These are phyloP conservation scores for Notothenia rossii DNA, from an alignment of 2,113 vertebrate species.

Conservation along the genomic window DNA sequence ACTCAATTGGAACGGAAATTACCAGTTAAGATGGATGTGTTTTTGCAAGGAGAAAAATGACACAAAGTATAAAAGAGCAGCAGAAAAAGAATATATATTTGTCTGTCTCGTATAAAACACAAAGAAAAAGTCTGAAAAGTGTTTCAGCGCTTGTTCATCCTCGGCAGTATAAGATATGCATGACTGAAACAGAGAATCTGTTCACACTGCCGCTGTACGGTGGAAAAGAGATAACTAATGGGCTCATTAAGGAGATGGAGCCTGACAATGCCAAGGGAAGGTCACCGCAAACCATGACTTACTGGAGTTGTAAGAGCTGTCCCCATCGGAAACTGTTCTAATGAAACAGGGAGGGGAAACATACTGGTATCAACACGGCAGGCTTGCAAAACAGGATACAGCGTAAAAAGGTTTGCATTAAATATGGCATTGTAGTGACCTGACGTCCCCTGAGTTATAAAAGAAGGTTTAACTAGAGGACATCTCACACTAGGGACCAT, in stretches of 20 bases:
- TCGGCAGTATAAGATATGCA: slow-evolving; percentile 55
- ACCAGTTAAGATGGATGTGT: slow-evolving; percentile 28
- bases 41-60: slow-evolving; percentile 16
- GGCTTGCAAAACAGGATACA: slow-evolving; percentile 32
- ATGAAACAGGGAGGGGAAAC: slow-evolving; percentile 87
- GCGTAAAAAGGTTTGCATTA: slow-evolving; percentile 36
- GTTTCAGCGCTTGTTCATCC: slow-evolving; percentile 31
- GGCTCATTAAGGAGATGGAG: slow-evolving; percentile 73
- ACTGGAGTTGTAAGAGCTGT: slow-evolving; percentile 88
- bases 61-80: slow-evolving; percentile 5
- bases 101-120: slow-evolving; percentile 6
- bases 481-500: slow-evolving; percentile 27
- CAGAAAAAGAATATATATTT: slow-evolving; percentile 1
- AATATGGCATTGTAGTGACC: slow-evolving; percentile 23
- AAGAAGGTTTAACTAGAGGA: slow-evolving; percentile 25
- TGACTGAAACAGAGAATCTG: slow-evolving; percentile 54
- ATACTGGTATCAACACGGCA: slow-evolving; percentile 68
- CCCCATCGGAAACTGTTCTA: slow-evolving; percentile 90
- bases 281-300: slow-evolving; percentile 87
- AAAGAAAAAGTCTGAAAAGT: slow-evolving; percentile 24
- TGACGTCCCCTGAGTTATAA: slow-evolving; percentile 26
- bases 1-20: neutral
- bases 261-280: slow-evolving; percentile 73
- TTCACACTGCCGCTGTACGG: slow-evolving; percentile 51
- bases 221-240: slow-evolving; percentile 69